Evolutionary conservation across 23 tunicate genomes (phyloP).

Genomic region (Diplosoma virens): DNA sequence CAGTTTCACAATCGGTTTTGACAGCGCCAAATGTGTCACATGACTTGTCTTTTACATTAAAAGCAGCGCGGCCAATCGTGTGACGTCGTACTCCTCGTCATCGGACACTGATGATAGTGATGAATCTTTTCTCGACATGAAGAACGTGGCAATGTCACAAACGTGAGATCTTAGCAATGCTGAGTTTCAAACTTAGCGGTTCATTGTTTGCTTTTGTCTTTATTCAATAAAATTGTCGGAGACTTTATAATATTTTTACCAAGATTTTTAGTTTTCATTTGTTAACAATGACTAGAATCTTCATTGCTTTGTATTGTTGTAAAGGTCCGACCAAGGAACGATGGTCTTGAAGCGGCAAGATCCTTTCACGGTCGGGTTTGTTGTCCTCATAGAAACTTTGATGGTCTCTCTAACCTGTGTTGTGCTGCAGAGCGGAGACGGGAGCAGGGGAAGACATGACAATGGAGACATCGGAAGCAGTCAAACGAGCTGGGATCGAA

Average conservation of each 20-base stretch:
- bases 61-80: slow-evolving; percentile 18
- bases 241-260: too few species aligned
- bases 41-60: too few species aligned
- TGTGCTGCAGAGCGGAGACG: not conserved
- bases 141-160: not conserved
- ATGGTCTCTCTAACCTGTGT: not conserved
- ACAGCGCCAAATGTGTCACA: too few species aligned
- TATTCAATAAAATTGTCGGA: too few species aligned
- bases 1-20: too few species aligned
- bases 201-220: too few species aligned
- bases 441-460: not conserved
- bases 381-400: too few species aligned
- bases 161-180: too few species aligned
- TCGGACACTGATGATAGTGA: slow-evolving; percentile 74
- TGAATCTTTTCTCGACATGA: slow-evolving; percentile 53
- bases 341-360: slow-evolving; percentile 21
- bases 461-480: slow-evolving; percentile 8
- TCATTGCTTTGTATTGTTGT: slow-evolving; percentile 3
- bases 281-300: too few species aligned
- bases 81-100: slow-evolving; percentile 82
- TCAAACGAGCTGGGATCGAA: slow-evolving; percentile 53
- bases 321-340: slow-evolving; percentile 54
- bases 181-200: too few species aligned
- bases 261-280: too few species aligned
- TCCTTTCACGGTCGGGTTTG: too few species aligned